These are phyloP conservation scores for Chaenocephalus aceratus DNA, from an alignment of 2,113 vertebrate species.

Conservation along the genomic window DNA sequence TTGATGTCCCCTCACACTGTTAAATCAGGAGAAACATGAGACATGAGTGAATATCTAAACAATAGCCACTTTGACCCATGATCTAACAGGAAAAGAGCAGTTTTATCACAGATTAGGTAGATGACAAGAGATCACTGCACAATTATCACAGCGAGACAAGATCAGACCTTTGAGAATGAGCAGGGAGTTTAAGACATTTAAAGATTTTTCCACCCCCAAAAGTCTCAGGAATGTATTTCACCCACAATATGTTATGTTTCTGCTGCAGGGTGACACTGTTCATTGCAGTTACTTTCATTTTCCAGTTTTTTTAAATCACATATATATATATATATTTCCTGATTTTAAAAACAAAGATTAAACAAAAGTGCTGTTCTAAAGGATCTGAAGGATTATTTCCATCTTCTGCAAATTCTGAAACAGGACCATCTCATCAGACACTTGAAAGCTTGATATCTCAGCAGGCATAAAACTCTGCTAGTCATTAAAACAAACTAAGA, in stretches of 20 bases:
- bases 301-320: not conserved
- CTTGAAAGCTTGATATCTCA: conserved; percentile 17
- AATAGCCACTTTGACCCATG: not conserved
- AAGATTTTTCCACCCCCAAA: not conserved
- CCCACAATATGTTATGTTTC: not conserved
- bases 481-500: conserved; percentile 55
- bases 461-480: conserved; percentile 46
- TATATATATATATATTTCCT: not conserved
- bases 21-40: not conserved
- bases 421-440: conserved; percentile 36
- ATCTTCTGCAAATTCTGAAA: conserved; percentile 36
- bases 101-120: not conserved
- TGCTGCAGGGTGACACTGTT: not conserved
- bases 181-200: not conserved
- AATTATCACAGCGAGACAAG: not conserved
- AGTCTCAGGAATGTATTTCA: not conserved
- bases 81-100: not conserved
- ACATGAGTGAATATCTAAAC: too few species aligned
- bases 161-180: not conserved
- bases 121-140: not conserved
- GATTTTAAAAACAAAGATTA: not conserved
- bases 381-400: conserved; percentile 11
- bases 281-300: not conserved
- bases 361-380: not conserved
- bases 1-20: not conserved